Base-by-base conservation (phyloP, 2,113 vertebrate species). In the Cavia porcellus region DNA sequence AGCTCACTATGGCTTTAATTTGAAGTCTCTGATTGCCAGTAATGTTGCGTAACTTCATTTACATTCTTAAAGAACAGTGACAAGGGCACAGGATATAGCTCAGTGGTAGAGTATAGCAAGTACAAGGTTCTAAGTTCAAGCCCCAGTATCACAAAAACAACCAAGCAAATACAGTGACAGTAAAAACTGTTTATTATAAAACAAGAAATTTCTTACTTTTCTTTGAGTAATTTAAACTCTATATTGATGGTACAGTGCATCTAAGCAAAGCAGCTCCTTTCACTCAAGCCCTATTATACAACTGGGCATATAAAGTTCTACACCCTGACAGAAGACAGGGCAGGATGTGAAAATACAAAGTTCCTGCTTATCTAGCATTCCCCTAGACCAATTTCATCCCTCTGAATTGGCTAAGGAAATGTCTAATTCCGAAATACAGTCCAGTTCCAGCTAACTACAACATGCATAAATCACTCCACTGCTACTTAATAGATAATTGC, bases 21-120 rank as follows among this genome's bases (percentile, higher is more conserved):
- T 80, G 30, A 7, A 52, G 86, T 89, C 14, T 35, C 25, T 95
- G 24, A 88, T 91, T 57, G 80, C 25, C 35, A 90, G 38, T 35
- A 93, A 93, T 84, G 38, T 0, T 92, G 14, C 52, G 3, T 30
- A 75, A 81, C 28, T 72, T 64, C 70, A n/a, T 64, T 66, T 89
- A 85, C 3, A 83, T 79, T 66, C 90, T 89, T 95, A 81, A 80
- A 92, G n/a, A 50, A 79, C 32, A 89, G 74, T 42, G 89, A 42
- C 4, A 81, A 6, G 2, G 55, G 55, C 17, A 4, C 2, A 17
- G 55, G 55, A 57, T 57, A 17, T 57, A 57, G 55, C 55, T 57
- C 17, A 57, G 17, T 57, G 4, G 17, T 57, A 57, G 55, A 57
- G 55, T 57, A 15, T 57, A 57, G 4, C 55, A 57, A 17, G 55